Evolutionary conservation across 2,113 vertebrate genomes (phyloP).

Genomic region (Indri indri): DNA sequence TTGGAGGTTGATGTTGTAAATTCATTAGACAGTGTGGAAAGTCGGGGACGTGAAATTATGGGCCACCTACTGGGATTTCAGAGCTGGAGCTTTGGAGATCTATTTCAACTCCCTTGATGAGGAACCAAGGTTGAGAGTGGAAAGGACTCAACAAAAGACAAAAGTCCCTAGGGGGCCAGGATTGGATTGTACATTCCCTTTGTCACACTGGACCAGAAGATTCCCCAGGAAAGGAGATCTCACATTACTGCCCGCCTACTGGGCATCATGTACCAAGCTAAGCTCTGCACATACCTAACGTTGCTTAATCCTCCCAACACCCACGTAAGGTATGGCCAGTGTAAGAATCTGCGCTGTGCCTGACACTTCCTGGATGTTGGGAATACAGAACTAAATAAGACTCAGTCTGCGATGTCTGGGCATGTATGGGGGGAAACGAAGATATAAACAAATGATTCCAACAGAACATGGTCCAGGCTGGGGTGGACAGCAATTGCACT

Average conservation of each 20-base stretch:
- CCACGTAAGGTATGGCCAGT: background rate
- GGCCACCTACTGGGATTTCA: background rate
- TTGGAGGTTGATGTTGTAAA: background rate
- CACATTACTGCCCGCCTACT: background rate
- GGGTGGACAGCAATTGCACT: too few relatives aligned
- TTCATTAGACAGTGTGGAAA: background rate
- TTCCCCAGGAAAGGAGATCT: background rate
- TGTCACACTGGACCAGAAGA: background rate
- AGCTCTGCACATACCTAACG: background rate
- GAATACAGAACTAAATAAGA: background rate
- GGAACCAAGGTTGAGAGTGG: background rate
- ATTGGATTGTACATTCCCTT: background rate
- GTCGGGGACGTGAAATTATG: background rate
- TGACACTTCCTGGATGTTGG: background rate
- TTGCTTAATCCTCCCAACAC: background rate
- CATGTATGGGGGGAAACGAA: background rate
- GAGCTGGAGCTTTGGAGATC: background rate
- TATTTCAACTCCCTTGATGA: background rate
- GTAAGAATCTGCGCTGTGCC: background rate
- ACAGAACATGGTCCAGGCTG: background rate
- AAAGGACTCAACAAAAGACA: background rate
- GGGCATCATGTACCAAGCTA: background rate
- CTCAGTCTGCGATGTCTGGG: background rate
- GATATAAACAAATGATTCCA: background rate
- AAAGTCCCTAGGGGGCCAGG: background rate